Evolutionary conservation across 2,888 invertebrate species (phyloP).

Genomic region (Nomada hirtipes): DNA sequence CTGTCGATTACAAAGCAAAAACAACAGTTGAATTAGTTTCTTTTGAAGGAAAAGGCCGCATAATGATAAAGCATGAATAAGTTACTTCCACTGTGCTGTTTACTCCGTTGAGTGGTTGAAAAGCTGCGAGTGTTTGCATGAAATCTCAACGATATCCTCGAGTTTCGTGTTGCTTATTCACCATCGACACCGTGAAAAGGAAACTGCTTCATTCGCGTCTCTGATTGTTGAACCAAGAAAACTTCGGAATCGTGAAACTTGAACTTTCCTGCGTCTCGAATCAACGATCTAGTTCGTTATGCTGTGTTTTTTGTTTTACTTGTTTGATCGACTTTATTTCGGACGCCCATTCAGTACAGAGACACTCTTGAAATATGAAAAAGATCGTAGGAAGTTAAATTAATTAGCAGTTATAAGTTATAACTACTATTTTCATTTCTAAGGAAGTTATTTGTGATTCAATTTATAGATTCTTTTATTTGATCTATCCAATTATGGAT

Average conservation of each 20-base stretch:
- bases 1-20: conserved; percentile 46
- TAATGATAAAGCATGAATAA: conserved; percentile 71
- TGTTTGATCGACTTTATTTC: not conserved
- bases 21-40: conserved; percentile 35
- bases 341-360: not conserved
- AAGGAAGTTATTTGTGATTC: not conserved
- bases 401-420: not conserved
- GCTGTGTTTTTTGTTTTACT: no score
- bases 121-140: conserved; percentile 56
- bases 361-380: not conserved
- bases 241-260: conserved; percentile 14
- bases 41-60: conserved; percentile 46
- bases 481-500: conserved; percentile 11
- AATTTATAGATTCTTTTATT: not conserved
- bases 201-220: conserved; percentile 13
- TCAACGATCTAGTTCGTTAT: not conserved
- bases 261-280: not conserved
- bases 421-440: not conserved
- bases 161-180: conserved; percentile 39
- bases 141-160: conserved; percentile 54
- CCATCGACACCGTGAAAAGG: conserved; percentile 15
- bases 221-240: not conserved
- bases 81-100: conserved; percentile 65
- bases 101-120: conserved; percentile 49
- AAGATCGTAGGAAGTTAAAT: not conserved